These are phyloP conservation scores for Spea hammondii DNA, from an alignment of 2,797 vertebrate species.

Conservation along the genomic window DNA sequence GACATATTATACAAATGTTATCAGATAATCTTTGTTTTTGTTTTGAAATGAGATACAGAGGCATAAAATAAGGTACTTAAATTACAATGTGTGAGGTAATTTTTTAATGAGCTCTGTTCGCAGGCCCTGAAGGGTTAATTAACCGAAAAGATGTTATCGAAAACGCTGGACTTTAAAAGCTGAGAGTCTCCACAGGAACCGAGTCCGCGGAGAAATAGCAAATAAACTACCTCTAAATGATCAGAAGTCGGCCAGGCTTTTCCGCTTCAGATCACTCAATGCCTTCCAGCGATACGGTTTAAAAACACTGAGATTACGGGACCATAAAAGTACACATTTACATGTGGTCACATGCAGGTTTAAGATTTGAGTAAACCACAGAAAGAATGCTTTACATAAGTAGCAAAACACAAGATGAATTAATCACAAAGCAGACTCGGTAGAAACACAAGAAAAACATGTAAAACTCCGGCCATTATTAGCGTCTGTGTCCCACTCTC, in stretches of 20 bases:
- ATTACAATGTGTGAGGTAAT: conserved; percentile 57
- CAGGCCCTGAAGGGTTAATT: conserved; percentile 64
- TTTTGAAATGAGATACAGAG: conserved; percentile 49
- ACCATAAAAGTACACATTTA: conserved; percentile 73
- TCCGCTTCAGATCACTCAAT: conserved; percentile 64
- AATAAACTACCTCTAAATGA: conserved; percentile 65
- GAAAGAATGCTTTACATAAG: conserved; percentile 66
- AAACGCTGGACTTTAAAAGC: conserved; percentile 53
- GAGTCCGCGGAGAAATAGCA: conserved; percentile 60
- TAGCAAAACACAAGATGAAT: conserved; percentile 61
- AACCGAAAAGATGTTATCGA: conserved; percentile 62
- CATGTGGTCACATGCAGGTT: conserved; percentile 71
- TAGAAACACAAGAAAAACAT: conserved; percentile 64
- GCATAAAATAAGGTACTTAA: conserved; percentile 60
- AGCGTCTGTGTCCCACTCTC: conserved; percentile 54
- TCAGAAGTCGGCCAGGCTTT: conserved; percentile 64
- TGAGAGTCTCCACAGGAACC: conserved; percentile 57
- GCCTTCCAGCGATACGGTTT: conserved; percentile 66
- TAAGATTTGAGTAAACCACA: conserved; percentile 66
- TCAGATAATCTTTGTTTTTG: no score
- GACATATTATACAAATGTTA: no score
- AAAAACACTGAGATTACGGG: conserved; percentile 68
- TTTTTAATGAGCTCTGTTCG: conserved; percentile 62
- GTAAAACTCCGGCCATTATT: conserved; percentile 62
- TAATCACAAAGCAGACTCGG: conserved; percentile 62